Evolutionary conservation across 1,140 invertebrate genomes (phyloP), one percentile per base, ranked within the genome.

Genomic region (Drosophila micromelanica): DNA sequence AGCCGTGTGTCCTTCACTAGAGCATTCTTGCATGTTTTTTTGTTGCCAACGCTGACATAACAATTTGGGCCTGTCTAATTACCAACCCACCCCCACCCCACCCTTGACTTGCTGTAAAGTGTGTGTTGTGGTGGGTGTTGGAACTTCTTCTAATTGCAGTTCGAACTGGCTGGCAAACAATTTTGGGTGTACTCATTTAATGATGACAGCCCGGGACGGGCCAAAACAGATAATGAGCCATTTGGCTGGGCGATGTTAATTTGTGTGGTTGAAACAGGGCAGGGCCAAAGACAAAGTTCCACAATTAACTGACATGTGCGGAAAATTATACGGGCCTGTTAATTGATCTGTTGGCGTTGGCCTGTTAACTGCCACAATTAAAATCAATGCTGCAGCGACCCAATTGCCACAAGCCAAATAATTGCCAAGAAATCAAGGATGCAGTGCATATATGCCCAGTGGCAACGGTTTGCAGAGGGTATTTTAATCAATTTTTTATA

Each of bases 51-150:
- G 8, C 70, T 77, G 65, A 77, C 81, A 70, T 77, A 70, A 80
- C 80, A 80, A 75, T 85, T 86, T 85, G 54, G 57, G 69, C 42
- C 64, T 56, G 71, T 72, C 67, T 86, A 86, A 87, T 86, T 86
- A 64, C 60, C 32, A 35, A 17, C n/a, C 11, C 68, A 15, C 17
- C 6, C 8, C 49, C 56, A 51, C 30, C 13, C 52, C 17, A 23
- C 15, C n/a, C 27, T 42, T 56, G 46, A 46, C 17, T 27, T 27
- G 27, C 3, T 55, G 17, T 13, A 35, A 54, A 30, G 17, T 55
- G 40, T 27, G 27, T 27, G 27, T 5, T 27, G 5, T 6, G 60
- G 60, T 11, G 6, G 32, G 32, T 35, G 32, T 43, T 23, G 40
- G 40, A 56, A 32, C 62, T 54, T 59, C 59, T 63, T 70, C 84